Evolutionary conservation across 2,113 vertebrate genomes (phyloP).

Genomic region (Oncorhynchus tshawytscha): DNA sequence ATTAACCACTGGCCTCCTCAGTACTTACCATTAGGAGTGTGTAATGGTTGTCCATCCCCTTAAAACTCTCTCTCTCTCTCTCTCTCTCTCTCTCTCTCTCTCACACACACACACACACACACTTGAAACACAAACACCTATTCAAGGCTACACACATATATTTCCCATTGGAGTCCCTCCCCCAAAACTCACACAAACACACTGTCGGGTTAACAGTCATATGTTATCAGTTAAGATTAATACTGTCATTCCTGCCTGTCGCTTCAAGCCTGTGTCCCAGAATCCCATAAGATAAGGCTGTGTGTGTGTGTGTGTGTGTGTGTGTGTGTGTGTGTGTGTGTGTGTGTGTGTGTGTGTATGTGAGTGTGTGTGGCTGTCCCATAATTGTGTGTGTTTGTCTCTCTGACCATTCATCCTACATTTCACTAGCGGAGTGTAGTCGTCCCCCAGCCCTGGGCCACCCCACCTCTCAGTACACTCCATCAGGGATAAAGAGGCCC

Average conservation of each 20-base stretch:
- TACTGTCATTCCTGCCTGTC: slow-evolving; percentile 62
- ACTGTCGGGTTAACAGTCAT: too few species aligned
- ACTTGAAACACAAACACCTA: slow-evolving; percentile 13
- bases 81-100: too few species aligned
- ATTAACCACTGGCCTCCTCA: slow-evolving; percentile 43
- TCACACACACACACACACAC: not conserved
- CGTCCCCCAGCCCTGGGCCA: not conserved
- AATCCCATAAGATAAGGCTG: slow-evolving; percentile 49
- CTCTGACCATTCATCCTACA: slow-evolving; percentile 26
- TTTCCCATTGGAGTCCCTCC: too few species aligned
- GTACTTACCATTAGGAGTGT: slow-evolving; percentile 50
- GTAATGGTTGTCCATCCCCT: slow-evolving; percentile 33
- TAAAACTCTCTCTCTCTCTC: not conserved
- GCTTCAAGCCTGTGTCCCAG: slow-evolving; percentile 55
- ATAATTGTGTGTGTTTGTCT: slow-evolving; percentile 13
- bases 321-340: not conserved
- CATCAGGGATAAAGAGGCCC: slow-evolving; percentile 14
- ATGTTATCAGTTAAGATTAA: slow-evolving; percentile 51
- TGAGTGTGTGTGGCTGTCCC: not conserved
- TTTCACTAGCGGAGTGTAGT: slow-evolving; percentile 12
- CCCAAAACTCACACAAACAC: slow-evolving; percentile 12
- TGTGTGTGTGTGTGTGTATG: slow-evolving; percentile 5
- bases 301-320: not conserved
- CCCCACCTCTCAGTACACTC: not conserved
- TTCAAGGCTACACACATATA: slow-evolving; percentile 20